phyloP scores from a whole-genome alignment of 2,797 vertebrate genomes.

The Enteromius argenteus region DNA sequence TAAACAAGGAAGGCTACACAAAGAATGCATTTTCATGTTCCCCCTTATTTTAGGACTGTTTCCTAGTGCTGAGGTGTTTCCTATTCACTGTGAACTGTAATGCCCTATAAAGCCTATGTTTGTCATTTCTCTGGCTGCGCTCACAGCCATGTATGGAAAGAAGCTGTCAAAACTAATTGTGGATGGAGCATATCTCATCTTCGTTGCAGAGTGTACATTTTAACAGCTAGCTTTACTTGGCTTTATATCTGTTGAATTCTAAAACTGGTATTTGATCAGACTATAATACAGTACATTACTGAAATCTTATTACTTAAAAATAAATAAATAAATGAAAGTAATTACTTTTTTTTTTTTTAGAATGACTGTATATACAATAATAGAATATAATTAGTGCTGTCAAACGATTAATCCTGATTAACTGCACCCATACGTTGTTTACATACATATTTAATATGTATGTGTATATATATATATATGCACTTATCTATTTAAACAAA shows the following conservation, averaged over 20 bases:
- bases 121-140: slow-evolving; percentile 27
- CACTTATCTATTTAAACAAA: no score
- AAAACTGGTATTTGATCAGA: not conserved
- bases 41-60: slow-evolving; percentile 37
- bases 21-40: slow-evolving; percentile 54
- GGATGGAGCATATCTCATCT: slow-evolving; percentile 20
- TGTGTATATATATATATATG: no score
- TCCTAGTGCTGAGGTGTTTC: slow-evolving; percentile 54
- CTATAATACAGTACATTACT: not conserved
- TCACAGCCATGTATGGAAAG: slow-evolving; percentile 54
- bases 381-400: no score
- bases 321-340: not conserved
- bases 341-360: no score
- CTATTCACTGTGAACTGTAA: slow-evolving; percentile 38
- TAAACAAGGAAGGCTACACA: slow-evolving; percentile 60
- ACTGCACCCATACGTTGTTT: no score
- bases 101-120: slow-evolving; percentile 52
- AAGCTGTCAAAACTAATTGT: slow-evolving; percentile 34
- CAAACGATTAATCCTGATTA: no score
- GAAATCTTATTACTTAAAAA: not conserved
- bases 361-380: no score
- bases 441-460: no score
- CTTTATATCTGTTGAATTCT: not conserved
- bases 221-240: slow-evolving; percentile 13
- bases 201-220: not conserved